Base-by-base conservation (phyloP, 2,797 vertebrate species). In the Thalassophryne amazonica region DNA sequence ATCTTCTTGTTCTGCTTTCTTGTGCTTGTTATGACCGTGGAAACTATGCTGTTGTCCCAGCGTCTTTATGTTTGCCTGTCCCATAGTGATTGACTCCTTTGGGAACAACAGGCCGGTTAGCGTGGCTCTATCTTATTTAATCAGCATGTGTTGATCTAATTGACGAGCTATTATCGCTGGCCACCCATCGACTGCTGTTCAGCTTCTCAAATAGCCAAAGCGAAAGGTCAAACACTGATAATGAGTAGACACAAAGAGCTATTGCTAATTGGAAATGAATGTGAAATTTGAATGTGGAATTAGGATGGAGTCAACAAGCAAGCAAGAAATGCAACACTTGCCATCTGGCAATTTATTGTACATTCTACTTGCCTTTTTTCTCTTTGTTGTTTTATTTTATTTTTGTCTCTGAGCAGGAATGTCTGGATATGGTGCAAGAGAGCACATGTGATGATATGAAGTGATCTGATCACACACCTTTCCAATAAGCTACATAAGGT, bases 141-240 rank as follows among this genome's bases (percentile, higher is more conserved):
- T 89, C 89, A 91, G 89, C 68, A 51, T 64, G 72, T 73, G 70
- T 51, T 56, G 60, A 66, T 69, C 69, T 74, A 84, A 83, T 85
- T 80, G 78, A 84, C 60, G 45, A 53, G 77, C 74, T 61, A 85
- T 86, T 85, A 84, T 85, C 79, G 48, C 67, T 21, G 46, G 67
- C 68, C 74, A 69, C 77, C 84, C 75, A 63, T 80, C 49, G 67
- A 85, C 71, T 76, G 75, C 66, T 62, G 75, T 73, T 67, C 78
- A 22, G 70, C 56, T 80, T 46, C 74, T 79, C 84, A 86, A 86
- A 88, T 78, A 86, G 68, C 55, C 66, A 39, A 69, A 69, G 80
- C 79, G 62, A 86, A 87, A 87, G 87, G 87, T 87, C 83, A 86
- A 86, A 87, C 80, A 82, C 73, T 78, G 83, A 86, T 89, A 89